These are phyloP conservation scores for Xenentodon cancila DNA, from an alignment of 2,797 vertebrate species.

Conservation along the genomic window DNA sequence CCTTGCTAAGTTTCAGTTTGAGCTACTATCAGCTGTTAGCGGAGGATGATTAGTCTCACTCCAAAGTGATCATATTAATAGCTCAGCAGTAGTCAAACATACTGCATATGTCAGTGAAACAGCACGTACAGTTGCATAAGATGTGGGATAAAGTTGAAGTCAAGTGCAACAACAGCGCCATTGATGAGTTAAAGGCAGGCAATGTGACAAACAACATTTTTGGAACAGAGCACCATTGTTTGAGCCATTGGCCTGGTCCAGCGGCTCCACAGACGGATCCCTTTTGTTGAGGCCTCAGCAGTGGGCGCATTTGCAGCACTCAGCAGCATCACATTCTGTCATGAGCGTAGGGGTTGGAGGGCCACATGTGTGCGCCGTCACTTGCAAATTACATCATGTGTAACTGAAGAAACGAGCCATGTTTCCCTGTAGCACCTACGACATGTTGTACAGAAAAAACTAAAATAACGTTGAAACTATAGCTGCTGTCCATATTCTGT, in stretches of 20 bases:
- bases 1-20: constrained; percentile 5
- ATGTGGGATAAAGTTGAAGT: constrained; percentile 71
- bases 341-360: constrained; percentile 45
- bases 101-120: constrained; percentile 30
- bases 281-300: constrained; percentile 70
- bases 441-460: constrained; percentile 1
- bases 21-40: not conserved
- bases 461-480: not conserved
- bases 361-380: constrained; percentile 23
- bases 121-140: constrained; percentile 59
- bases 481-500: not conserved
- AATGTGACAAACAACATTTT: constrained; percentile 78
- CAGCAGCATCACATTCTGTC: constrained; percentile 63
- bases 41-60: constrained; percentile 21
- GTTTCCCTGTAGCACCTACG: constrained; percentile 24
- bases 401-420: constrained; percentile 35
- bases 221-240: constrained; percentile 77
- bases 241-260: constrained; percentile 49
- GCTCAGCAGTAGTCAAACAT: not conserved
- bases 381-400: constrained; percentile 17
- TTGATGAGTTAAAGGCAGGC: constrained; percentile 71
- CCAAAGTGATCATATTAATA: not conserved
- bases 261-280: constrained; percentile 62
- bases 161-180: constrained; percentile 58
- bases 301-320: constrained; percentile 65